Evolutionary conservation across 2,797 vertebrate species (phyloP).

Genomic region (Gymnoscopelus braueri): DNA sequence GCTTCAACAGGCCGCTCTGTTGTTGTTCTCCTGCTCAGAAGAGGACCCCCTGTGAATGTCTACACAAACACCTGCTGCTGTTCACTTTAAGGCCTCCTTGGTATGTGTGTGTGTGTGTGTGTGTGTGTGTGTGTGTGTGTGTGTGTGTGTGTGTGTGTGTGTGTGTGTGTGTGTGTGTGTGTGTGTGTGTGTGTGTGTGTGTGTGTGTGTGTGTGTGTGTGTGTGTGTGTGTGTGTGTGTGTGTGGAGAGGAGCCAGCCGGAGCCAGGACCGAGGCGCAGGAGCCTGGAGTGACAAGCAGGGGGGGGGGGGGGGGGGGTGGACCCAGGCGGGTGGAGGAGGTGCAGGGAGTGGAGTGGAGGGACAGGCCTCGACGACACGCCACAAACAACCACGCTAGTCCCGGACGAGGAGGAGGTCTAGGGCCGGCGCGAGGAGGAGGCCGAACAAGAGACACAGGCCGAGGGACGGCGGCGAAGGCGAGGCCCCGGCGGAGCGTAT

Average conservation of each 20-base stretch:
- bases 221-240: too few relatives aligned
- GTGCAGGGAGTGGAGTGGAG: background rate
- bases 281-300: too few relatives aligned
- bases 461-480: conserved; percentile 43
- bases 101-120: too few relatives aligned
- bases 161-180: too few relatives aligned
- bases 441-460: conserved; percentile 65
- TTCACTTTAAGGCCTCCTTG: background rate
- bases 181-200: background rate
- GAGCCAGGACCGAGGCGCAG: too few relatives aligned
- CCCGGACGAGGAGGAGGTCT: conserved; percentile 42
- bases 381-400: conserved; percentile 8
- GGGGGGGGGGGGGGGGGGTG: too few relatives aligned
- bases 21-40: conserved; percentile 9
- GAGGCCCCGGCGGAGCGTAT: conserved; percentile 74
- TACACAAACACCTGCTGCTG: background rate
- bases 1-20: conserved; percentile 16
- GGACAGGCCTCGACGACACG: too few relatives aligned
- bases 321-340: background rate
- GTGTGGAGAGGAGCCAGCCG: background rate
- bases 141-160: too few relatives aligned
- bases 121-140: too few relatives aligned
- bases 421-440: conserved; percentile 51
- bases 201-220: too few relatives aligned
- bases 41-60: background rate